These are phyloP conservation scores for Phorcus lineatus DNA, from an alignment of 2,888 invertebrate species.

Conservation along the genomic window DNA sequence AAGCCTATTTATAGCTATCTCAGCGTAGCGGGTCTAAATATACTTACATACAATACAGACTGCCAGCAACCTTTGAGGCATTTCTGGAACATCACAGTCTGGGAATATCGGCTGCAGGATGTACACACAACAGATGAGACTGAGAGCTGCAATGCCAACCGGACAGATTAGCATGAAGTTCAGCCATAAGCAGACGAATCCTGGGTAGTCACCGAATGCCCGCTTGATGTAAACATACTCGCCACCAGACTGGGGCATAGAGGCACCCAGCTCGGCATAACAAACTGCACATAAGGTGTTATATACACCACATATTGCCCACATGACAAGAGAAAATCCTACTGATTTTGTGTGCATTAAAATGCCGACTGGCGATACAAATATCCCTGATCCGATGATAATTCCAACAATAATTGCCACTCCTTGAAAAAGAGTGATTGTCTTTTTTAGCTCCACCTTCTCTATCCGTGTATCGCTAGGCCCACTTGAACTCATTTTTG, in stretches of 20 bases:
- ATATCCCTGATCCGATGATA: conserved; percentile 96
- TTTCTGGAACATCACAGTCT: conserved; percentile 67
- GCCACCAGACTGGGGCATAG: conserved; percentile 82
- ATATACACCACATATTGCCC: conserved; percentile 89
- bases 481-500: not conserved
- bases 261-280: conserved; percentile 93
- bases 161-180: conserved; percentile 71
- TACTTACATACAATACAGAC: conserved; percentile 70
- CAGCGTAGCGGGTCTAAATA: not conserved
- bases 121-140: conserved; percentile 72
- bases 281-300: conserved; percentile 89
- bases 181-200: conserved; percentile 73
- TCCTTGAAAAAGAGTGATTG: conserved; percentile 90
- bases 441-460: conserved; percentile 84
- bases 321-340: conserved; percentile 86
- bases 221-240: conserved; percentile 77
- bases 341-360: conserved; percentile 86
- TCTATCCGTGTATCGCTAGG: conserved; percentile 25
- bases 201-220: conserved; percentile 71
- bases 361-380: conserved; percentile 94
- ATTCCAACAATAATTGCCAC: conserved; percentile 95
- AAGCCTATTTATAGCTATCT: not conserved
- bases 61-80: conserved; percentile 62
- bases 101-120: conserved; percentile 72
- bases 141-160: conserved; percentile 72